These are phyloP conservation scores for Zophobas morio DNA, from an alignment of 1,140 invertebrate species.

Conservation along the genomic window DNA sequence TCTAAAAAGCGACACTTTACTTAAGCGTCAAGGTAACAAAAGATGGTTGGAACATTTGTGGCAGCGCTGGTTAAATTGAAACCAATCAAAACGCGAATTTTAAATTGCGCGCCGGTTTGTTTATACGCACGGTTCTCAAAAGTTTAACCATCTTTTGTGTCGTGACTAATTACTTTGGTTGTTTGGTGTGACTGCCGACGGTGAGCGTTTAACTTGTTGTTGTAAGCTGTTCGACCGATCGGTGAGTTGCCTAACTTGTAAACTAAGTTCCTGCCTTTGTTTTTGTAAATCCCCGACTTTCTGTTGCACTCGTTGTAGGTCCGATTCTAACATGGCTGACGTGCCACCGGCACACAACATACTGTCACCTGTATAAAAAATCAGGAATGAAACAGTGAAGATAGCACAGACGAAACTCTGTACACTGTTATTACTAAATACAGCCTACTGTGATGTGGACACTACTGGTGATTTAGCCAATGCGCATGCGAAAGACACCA, in stretches of 20 bases:
- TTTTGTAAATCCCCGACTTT: constrained; percentile 87
- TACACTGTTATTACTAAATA: neutral
- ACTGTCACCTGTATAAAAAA: constrained; percentile 64
- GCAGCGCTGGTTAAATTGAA: neutral
- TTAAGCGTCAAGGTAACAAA: neutral
- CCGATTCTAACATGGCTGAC: constrained; percentile 67
- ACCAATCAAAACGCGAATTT: neutral
- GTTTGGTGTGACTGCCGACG: constrained; percentile 17
- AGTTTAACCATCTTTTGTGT: neutral
- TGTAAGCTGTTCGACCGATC: constrained; percentile 78
- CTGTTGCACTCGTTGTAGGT: constrained; percentile 86
- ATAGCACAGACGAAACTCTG: neutral
- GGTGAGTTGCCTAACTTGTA: constrained; percentile 85
- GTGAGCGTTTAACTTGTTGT: constrained; percentile 69
- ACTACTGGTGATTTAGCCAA: too few species aligned
- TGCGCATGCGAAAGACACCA: too few species aligned
- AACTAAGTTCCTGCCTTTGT: constrained; percentile 85
- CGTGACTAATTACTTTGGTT: constrained; percentile 24
- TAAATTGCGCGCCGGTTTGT: too few species aligned
- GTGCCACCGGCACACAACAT: constrained; percentile 63
- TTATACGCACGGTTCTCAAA: too few species aligned
- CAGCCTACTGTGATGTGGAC: too few species aligned
- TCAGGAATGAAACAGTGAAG: neutral
- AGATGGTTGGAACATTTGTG: neutral
- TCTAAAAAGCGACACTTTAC: constrained; percentile 15